phyloP scores from a whole-genome alignment of 2,797 vertebrate genomes.

The Squalus acanthias region DNA sequence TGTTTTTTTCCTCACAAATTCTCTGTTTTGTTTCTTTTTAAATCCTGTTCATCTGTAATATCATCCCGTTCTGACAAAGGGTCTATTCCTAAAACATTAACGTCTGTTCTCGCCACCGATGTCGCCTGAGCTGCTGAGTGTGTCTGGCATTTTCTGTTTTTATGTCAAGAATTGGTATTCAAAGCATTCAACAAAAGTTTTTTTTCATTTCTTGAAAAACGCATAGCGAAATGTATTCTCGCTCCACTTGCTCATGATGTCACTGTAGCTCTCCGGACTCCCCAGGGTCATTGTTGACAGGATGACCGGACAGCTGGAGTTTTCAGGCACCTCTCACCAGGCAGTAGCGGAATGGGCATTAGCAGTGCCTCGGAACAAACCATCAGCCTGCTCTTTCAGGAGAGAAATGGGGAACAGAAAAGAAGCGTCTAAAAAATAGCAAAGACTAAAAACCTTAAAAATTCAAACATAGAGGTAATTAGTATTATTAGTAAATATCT shows the following conservation, averaged over 20 bases:
- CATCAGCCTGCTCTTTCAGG: background rate
- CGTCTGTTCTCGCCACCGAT: background rate
- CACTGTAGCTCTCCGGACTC: background rate
- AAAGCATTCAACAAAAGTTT: background rate
- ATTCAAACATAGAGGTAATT: background rate
- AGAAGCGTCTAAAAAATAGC: background rate
- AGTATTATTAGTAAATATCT: background rate
- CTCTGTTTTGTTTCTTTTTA: background rate
- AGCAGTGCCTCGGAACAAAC: background rate
- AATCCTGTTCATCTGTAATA: background rate
- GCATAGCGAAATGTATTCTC: background rate
- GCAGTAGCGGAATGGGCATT: background rate
- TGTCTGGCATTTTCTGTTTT: constrained; percentile 1
- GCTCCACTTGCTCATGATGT: background rate
- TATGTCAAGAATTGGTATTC: background rate
- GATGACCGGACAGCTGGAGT: background rate
- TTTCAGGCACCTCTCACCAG: background rate
- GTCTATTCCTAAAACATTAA: background rate
- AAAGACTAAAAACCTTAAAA: background rate
- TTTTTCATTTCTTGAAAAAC: background rate
- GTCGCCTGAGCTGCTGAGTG: background rate
- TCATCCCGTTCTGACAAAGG: background rate
- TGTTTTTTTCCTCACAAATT: background rate
- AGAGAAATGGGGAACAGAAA: background rate
- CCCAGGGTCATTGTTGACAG: background rate